Evolutionary conservation across 1,140 invertebrate genomes (phyloP).

Genomic region (Idris sp.): DNA sequence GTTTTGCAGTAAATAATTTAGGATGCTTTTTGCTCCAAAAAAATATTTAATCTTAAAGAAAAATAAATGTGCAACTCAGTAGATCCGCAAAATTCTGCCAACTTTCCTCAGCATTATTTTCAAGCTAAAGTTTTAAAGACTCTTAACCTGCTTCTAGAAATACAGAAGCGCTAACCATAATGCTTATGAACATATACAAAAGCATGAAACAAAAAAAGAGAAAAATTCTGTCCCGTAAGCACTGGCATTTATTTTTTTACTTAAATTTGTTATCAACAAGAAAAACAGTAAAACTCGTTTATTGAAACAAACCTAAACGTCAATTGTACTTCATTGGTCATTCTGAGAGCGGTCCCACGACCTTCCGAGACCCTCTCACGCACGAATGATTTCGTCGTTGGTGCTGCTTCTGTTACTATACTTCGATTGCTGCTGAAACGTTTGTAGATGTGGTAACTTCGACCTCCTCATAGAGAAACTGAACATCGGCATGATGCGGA

Average conservation of each 20-base stretch:
- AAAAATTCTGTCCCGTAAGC: not conserved
- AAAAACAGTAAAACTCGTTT: slow-evolving; percentile 8
- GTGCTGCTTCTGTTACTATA: slow-evolving; percentile 44
- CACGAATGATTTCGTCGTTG: slow-evolving; percentile 47
- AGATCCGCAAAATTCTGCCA: slow-evolving; percentile 19
- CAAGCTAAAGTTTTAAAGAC: slow-evolving; percentile 46
- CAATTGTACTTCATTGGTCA: slow-evolving; percentile 59
- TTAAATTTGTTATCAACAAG: too few relatives aligned
- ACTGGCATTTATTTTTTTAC: too few relatives aligned
- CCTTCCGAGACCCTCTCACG: slow-evolving; percentile 63
- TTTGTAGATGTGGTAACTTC: slow-evolving; percentile 31
- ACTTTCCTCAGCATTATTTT: slow-evolving; percentile 31
- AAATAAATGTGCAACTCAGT: slow-evolving; percentile 24
- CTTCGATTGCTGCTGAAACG: slow-evolving; percentile 46
- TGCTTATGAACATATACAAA: slow-evolving; percentile 17
- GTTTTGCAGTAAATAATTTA: slow-evolving; percentile 34
- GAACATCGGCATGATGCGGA: slow-evolving; percentile 41
- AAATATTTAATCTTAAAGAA: slow-evolving; percentile 27
- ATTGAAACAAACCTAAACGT: slow-evolving; percentile 39
- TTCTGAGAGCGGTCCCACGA: slow-evolving; percentile 62
- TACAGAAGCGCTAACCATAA: slow-evolving; percentile 15
- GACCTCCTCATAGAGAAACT: slow-evolving; percentile 34
- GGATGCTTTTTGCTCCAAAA: slow-evolving; percentile 19
- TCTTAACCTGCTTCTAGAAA: slow-evolving; percentile 44
- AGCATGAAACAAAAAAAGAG: not conserved